Percentiles rank a stretch among this genome's conserved stretches.
These are phyloP conservation scores for Psephotus haematonotus DNA, from an alignment of 2,113 vertebrate species.

Conservation along the genomic window DNA sequence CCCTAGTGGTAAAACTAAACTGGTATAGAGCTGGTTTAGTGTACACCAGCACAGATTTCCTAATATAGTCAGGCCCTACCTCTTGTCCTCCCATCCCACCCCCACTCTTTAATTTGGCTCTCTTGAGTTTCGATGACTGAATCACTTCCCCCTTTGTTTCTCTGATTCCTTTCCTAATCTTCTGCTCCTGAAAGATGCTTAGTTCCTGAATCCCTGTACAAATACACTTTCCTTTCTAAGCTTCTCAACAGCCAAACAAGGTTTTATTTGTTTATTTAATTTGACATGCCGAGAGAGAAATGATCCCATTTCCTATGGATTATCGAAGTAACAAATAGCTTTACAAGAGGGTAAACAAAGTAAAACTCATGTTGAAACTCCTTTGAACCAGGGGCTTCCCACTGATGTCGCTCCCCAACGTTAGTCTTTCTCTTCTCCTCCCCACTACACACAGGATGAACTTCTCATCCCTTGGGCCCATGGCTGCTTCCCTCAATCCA, in stretches of 20 bases:
- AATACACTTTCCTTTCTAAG: slow-evolving; percentile 64
- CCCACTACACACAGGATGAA: not conserved
- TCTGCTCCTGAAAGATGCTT: slow-evolving; percentile 59
- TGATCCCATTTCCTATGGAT: slow-evolving; percentile 69
- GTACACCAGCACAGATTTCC: slow-evolving; percentile 32
- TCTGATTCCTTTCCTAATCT: slow-evolving; percentile 66
- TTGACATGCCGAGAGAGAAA: slow-evolving; percentile 61
- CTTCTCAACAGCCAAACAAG: slow-evolving; percentile 62
- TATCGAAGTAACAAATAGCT: slow-evolving; percentile 61
- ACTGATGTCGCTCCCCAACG: not conserved
- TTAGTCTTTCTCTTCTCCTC: not conserved
- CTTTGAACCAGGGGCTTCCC: slow-evolving; percentile 39
- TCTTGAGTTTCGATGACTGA: slow-evolving; percentile 40
- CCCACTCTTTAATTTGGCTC: slow-evolving; percentile 1
- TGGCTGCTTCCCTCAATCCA: not conserved
- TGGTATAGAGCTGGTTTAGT: not conserved
- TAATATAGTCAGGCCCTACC: slow-evolving; percentile 42
- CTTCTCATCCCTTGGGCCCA: not conserved
- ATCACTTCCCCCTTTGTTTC: slow-evolving; percentile 46
- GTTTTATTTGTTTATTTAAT: slow-evolving; percentile 74
- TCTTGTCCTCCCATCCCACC: not conserved
- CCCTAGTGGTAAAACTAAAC: slow-evolving; percentile 17
- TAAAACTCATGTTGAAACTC: slow-evolving; percentile 31
- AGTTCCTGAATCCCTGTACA: slow-evolving; percentile 61
- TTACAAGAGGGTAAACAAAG: slow-evolving; percentile 69